Percentiles rank a stretch among this genome's conserved stretches.
Evolutionary conservation across 2,888 invertebrate genomes (phyloP).

Genomic region (Ramazzottius varieornatus): DNA sequence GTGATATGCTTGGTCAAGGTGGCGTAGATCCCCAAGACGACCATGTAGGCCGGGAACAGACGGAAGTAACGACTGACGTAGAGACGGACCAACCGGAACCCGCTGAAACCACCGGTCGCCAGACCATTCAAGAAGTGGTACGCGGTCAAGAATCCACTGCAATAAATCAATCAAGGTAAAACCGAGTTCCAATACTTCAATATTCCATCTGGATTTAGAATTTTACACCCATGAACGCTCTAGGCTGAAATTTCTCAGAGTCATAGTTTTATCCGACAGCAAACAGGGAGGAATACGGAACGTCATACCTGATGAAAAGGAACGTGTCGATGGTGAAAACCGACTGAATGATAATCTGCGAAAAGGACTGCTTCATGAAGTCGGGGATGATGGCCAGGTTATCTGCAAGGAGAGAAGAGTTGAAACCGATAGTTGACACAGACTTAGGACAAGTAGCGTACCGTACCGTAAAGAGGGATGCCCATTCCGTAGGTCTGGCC

Average conservation of each 20-base stretch:
- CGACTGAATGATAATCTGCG: constrained; percentile 21
- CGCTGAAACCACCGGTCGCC: constrained; percentile 10
- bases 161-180: constrained; percentile 7
- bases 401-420: constrained; percentile 7
- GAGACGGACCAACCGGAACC: constrained; percentile 9
- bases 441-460: not conserved
- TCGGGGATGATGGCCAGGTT: constrained; percentile 12
- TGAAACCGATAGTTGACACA: not conserved
- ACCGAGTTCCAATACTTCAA: too few relatives aligned
- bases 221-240: too few relatives aligned
- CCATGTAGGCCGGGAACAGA: constrained; percentile 4
- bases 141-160: constrained; percentile 20
- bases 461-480: not conserved
- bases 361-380: constrained; percentile 19
- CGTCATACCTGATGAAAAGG: constrained; percentile 20
- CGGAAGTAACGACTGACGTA: constrained; percentile 12
- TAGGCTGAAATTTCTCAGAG: too few relatives aligned
- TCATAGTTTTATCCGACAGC: too few relatives aligned
- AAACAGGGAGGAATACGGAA: too few relatives aligned
- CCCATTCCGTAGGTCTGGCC: not conserved
- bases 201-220: too few relatives aligned
- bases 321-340: constrained; percentile 23
- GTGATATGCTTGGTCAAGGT: constrained; percentile 3
- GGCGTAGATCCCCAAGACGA: constrained; percentile 3
- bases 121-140: constrained; percentile 20